Conservation (phyloP, 2,888 invertebrate genomes). For the Rhodophaea formosa region DNA sequence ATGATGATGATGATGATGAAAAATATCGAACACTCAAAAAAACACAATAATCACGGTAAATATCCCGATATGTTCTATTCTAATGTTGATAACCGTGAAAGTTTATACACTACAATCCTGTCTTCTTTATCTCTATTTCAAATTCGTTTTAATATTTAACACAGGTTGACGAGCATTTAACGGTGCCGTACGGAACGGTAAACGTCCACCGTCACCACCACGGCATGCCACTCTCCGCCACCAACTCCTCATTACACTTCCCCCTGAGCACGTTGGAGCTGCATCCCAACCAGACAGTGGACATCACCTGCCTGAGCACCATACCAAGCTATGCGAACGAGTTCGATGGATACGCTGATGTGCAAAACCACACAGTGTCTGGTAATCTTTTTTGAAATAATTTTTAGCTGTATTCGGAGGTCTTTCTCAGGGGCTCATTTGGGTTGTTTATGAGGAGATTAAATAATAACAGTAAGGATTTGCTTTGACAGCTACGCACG, state of each 20-base stretch:
- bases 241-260: slow-evolving; percentile 81
- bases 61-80: no score
- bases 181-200: slow-evolving; percentile 65
- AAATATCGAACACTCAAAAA: no score
- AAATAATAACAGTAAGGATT: no score
- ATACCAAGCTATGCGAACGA: slow-evolving; percentile 87
- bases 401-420: background rate
- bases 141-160: background rate
- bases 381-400: slow-evolving; percentile 76
- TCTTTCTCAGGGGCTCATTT: no score
- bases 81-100: no score
- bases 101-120: no score
- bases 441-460: no score
- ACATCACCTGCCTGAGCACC: slow-evolving; percentile 88
- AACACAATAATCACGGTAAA: no score
- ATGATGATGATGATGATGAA: no score
- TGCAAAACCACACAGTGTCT: slow-evolving; percentile 85
- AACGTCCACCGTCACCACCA: slow-evolving; percentile 65
- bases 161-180: slow-evolving; percentile 70
- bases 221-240: slow-evolving; percentile 62
- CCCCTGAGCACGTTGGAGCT: slow-evolving; percentile 86
- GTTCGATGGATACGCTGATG: slow-evolving; percentile 87
- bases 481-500: no score
- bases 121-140: background rate
- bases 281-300: slow-evolving; percentile 85